A percentile compares a stretch with the other conserved stretches of the same genome.
phyloP scores from a whole-genome alignment of 2,113 vertebrate genomes.

The Oceanodroma tethys region DNA sequence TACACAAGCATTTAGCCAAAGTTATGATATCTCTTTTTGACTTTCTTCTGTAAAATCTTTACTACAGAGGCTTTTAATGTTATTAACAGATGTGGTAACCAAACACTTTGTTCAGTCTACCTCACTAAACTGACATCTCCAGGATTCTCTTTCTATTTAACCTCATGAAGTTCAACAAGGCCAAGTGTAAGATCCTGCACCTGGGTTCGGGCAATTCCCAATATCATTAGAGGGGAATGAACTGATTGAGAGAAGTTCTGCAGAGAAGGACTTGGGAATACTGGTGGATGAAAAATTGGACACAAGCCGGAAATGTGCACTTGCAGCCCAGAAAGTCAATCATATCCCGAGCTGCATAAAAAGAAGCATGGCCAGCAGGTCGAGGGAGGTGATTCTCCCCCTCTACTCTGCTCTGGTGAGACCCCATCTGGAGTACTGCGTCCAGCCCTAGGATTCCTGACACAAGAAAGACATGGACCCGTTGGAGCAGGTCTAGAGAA shows the following conservation, averaged over 20 bases:
- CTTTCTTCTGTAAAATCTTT: not conserved
- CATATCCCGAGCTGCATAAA: not conserved
- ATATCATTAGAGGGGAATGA: not conserved
- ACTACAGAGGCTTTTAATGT: not conserved
- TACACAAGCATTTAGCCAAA: not conserved
- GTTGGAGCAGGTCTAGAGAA: not conserved
- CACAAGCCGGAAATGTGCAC: fast-evolving
- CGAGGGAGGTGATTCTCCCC: not conserved
- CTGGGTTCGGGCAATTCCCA: not conserved
- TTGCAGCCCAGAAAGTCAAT: not conserved
- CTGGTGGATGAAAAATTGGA: not conserved
- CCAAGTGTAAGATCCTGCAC: not conserved
- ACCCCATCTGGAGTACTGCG: not conserved
- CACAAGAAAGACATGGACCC: not conserved
- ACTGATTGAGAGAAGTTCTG: not conserved
- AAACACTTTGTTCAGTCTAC: not conserved
- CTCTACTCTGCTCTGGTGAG: not conserved
- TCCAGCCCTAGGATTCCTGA: too few species aligned
- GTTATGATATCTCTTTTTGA: not conserved
- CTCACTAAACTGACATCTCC: not conserved
- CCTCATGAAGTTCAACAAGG: not conserved
- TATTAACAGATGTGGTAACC: not conserved
- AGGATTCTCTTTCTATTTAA: not conserved
- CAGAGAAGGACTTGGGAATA: not conserved
- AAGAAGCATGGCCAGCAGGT: not conserved